phyloP scores from a whole-genome alignment of 1,140 invertebrate genomes.

The Drosophila bifasciata region DNA sequence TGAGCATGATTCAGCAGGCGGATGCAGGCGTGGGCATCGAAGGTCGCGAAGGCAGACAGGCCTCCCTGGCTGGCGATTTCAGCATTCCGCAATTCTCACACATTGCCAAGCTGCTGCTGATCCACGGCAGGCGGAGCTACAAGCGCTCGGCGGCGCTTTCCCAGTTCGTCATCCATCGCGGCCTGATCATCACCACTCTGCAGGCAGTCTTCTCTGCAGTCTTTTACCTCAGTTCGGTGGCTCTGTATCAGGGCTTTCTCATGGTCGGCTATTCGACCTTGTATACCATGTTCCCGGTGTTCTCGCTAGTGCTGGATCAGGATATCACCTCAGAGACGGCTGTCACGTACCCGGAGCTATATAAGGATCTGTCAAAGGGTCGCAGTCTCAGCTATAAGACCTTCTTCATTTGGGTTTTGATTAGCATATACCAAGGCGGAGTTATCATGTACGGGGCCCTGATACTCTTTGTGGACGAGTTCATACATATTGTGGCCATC shows the following conservation, averaged over 20 bases:
- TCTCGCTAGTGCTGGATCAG: slow-evolving; percentile 94
- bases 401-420: slow-evolving; percentile 99
- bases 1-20: slow-evolving; percentile 97
- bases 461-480: slow-evolving; percentile 98
- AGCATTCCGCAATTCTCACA: slow-evolving; percentile 97
- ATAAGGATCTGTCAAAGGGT: slow-evolving; percentile 98
- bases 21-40: slow-evolving; percentile 98
- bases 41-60: slow-evolving; percentile 96
- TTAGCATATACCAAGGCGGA: slow-evolving; percentile 99
- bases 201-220: slow-evolving; percentile 99
- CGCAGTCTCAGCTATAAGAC: slow-evolving; percentile 97
- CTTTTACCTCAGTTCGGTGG: slow-evolving; percentile 98
- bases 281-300: slow-evolving; percentile 99
- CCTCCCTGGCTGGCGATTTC: slow-evolving; percentile 99
- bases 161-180: slow-evolving; percentile 99
- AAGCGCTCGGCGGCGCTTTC: slow-evolving; percentile 97
- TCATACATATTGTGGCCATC: slow-evolving; percentile 99
- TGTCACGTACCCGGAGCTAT: slow-evolving; percentile 97
- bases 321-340: slow-evolving; percentile 97
- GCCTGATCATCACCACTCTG: slow-evolving; percentile 99
- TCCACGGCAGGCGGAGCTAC: slow-evolving; percentile 98
- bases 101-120: slow-evolving; percentile 93
- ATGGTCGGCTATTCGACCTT: slow-evolving; percentile 99
- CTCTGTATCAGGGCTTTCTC: slow-evolving; percentile 98
- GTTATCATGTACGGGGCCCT: slow-evolving; percentile 99